Conservation (phyloP, 2,888 invertebrate genomes). For the Ormyrus labotus region DNA sequence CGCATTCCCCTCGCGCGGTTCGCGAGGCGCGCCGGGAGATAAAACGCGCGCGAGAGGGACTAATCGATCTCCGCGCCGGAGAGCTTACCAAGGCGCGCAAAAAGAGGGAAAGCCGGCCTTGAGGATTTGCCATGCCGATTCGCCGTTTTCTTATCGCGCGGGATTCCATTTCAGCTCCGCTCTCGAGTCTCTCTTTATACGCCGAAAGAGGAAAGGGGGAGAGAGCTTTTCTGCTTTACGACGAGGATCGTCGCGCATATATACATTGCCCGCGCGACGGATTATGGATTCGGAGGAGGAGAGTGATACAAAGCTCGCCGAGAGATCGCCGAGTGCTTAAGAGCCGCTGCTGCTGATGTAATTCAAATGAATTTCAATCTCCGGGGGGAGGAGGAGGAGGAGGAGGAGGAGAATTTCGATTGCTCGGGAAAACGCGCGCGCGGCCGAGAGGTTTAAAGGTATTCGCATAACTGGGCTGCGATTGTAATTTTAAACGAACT, state of each 20-base stretch:
- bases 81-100: background rate
- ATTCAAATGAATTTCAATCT: background rate
- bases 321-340: background rate
- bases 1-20: slow-evolving; percentile 25
- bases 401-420: no score
- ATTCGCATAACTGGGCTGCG: no score
- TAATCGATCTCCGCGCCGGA: slow-evolving; percentile 31
- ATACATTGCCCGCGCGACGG: background rate
- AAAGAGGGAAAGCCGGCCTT: slow-evolving; percentile 19
- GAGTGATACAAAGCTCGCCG: background rate
- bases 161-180: no score
- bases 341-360: no score
- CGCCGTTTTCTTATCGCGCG: background rate
- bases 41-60: slow-evolving; percentile 20
- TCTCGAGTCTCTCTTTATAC: background rate
- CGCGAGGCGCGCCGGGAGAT: background rate
- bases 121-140: slow-evolving; percentile 37
- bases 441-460: no score
- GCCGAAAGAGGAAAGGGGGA: no score
- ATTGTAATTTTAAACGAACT: no score
- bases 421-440: no score
- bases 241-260: background rate
- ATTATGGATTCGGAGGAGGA: background rate
- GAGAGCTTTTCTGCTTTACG: no score
- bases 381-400: no score